Conservation (phyloP, 2,797 vertebrate species). For the Miichthys miiuy region DNA sequence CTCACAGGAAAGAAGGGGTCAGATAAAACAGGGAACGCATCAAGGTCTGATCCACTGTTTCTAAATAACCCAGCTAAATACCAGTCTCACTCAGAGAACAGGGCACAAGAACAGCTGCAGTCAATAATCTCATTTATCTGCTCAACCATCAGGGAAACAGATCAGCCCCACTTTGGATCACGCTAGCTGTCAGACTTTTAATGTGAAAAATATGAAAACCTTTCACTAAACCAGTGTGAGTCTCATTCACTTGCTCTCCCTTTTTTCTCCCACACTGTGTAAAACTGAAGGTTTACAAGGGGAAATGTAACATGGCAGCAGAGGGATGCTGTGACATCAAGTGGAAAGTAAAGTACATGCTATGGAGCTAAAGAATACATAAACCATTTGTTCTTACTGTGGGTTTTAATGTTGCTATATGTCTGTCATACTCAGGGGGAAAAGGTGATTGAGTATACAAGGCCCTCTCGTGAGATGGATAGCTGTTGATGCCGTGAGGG, state of each 20-base stretch:
- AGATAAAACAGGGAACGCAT: slow-evolving; percentile 30
- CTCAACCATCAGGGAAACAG: slow-evolving; percentile 56
- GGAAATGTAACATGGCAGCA: slow-evolving; percentile 10
- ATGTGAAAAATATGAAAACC: slow-evolving; percentile 52
- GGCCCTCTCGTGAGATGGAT: too few species aligned
- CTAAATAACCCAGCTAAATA: slow-evolving; percentile 35
- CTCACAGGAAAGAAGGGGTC: slow-evolving; percentile 7
- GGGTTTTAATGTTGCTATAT: slow-evolving; percentile 4
- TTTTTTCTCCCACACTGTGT: slow-evolving; percentile 8
- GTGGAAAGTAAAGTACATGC: slow-evolving; percentile 13
- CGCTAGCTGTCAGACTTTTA: slow-evolving; percentile 49
- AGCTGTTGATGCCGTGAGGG: too few species aligned
- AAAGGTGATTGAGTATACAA: too few species aligned
- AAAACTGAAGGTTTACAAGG: slow-evolving; percentile 8
- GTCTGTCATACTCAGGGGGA: not conserved
- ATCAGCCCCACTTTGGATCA: slow-evolving; percentile 41
- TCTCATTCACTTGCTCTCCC: slow-evolving; percentile 4
- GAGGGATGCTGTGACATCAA: slow-evolving; percentile 5
- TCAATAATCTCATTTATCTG: slow-evolving; percentile 76
- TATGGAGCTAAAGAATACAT: not conserved
- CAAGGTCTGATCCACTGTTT: slow-evolving; percentile 32
- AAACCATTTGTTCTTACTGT: not conserved
- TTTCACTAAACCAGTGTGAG: not conserved
- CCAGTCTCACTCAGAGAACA: slow-evolving; percentile 46
- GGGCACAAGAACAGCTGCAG: slow-evolving; percentile 50